A percentile compares a stretch with the other conserved stretches of the same genome.
These are phyloP conservation scores for Tupaia tana DNA, from an alignment of 2,113 vertebrate genomes.

Conservation along the genomic window DNA sequence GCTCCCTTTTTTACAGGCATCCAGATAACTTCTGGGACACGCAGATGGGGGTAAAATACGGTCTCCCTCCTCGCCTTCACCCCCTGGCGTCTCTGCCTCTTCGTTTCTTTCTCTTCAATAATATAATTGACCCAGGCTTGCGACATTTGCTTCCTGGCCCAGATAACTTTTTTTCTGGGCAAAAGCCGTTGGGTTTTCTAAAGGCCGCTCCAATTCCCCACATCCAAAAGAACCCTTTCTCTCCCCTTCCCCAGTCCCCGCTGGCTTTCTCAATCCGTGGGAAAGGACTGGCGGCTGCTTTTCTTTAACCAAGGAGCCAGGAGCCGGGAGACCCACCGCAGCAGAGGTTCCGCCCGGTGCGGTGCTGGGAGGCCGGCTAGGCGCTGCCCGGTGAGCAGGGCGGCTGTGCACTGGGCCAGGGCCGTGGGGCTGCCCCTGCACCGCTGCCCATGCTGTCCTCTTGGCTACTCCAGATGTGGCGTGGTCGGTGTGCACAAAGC, in stretches of 20 bases:
- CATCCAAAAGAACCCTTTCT: neutral
- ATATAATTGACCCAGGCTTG: neutral
- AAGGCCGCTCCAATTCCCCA: neutral
- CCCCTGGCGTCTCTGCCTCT: neutral
- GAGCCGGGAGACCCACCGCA: too few species aligned
- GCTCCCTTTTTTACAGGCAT: neutral
- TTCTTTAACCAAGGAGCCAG: neutral
- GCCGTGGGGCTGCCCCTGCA: rapidly evolving
- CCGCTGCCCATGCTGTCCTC: too few species aligned
- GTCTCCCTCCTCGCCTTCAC: rapidly evolving
- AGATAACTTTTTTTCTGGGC: neutral
- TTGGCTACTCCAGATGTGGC: too few species aligned
- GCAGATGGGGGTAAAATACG: rapidly evolving
- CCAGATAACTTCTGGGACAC: neutral
- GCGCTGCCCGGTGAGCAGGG: neutral
- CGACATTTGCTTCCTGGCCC: neutral
- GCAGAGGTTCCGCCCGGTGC: rapidly evolving
- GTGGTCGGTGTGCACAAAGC: neutral
- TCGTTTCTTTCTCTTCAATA: neutral
- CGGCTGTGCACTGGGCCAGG: neutral
- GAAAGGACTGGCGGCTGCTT: neutral
- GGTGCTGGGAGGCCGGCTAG: neutral
- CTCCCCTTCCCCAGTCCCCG: neutral
- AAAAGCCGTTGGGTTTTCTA: neutral
- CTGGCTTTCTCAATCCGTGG: rapidly evolving